Percentiles rank a stretch among this genome's conserved stretches.
Conservation (phyloP, 1,140 invertebrate species). For the Calephelis nemesis region DNA sequence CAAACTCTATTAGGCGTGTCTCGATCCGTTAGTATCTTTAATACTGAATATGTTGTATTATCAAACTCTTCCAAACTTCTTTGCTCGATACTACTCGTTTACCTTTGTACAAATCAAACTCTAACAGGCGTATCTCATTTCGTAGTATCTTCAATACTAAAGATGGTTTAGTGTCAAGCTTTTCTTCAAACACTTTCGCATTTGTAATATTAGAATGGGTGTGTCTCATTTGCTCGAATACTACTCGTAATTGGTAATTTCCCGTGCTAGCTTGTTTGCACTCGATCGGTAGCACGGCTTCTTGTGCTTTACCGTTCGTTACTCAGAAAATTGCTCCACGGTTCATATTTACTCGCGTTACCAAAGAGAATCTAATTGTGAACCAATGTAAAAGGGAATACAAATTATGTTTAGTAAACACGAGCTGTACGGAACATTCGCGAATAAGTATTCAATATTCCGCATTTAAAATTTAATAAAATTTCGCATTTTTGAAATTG, state of each 20-base stretch:
- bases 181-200: too few species aligned
- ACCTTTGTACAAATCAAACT: too few species aligned
- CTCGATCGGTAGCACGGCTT: slow-evolving; percentile 37
- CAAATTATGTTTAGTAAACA: too few species aligned
- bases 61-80: too few species aligned
- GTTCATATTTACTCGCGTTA: slow-evolving; percentile 10
- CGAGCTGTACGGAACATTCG: neutral
- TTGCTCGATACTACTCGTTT: too few species aligned
- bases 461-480: neutral
- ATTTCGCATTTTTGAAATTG: neutral
- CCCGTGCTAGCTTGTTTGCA: slow-evolving; percentile 33
- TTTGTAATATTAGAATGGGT: neutral
- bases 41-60: too few species aligned
- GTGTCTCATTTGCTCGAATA: neutral
- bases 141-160: too few species aligned
- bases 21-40: too few species aligned
- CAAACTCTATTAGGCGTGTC: too few species aligned
- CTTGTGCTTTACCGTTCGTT: slow-evolving; percentile 26
- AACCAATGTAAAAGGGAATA: slow-evolving; percentile 22
- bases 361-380: slow-evolving; percentile 2
- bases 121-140: too few species aligned
- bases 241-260: slow-evolving; percentile 37
- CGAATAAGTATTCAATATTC: neutral
- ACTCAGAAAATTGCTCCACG: slow-evolving; percentile 35
- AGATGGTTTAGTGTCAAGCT: too few species aligned